Conservation (phyloP, 2,113 vertebrate species). For the Melanocharis versteri region DNA sequence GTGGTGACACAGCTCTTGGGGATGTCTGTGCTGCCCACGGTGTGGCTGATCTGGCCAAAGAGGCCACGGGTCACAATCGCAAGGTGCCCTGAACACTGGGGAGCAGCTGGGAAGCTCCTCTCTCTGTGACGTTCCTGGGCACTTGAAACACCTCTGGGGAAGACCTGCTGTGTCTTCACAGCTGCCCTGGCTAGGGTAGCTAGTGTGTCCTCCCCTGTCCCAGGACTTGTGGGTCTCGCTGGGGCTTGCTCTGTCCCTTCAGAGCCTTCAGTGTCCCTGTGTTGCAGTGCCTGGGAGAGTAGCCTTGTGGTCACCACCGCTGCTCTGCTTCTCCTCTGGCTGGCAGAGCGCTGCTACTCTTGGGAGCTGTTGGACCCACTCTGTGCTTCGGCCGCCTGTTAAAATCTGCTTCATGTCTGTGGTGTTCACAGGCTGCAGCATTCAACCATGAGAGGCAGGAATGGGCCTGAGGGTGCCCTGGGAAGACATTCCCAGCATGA, state of each 20-base stretch:
- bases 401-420: rapidly evolving
- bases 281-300: rapidly evolving
- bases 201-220: background rate
- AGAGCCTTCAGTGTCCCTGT: background rate
- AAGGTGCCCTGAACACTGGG: rapidly evolving
- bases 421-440: background rate
- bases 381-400: background rate
- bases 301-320: no score
- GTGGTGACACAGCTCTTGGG: rapidly evolving
- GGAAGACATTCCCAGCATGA: background rate
- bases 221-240: rapidly evolving
- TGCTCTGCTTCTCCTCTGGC: background rate
- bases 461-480: background rate
- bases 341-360: rapidly evolving
- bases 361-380: background rate
- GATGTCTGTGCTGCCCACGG: background rate
- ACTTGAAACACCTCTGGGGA: rapidly evolving
- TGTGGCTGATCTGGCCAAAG: background rate
- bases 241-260: background rate
- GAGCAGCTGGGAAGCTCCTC: no score
- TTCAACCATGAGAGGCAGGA: background rate
- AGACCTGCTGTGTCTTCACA: background rate
- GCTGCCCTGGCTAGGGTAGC: background rate
- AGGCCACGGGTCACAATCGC: background rate
- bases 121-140: background rate